phyloP scores from a whole-genome alignment of 2,888 invertebrate genomes.

The Machimus rusticus region DNA sequence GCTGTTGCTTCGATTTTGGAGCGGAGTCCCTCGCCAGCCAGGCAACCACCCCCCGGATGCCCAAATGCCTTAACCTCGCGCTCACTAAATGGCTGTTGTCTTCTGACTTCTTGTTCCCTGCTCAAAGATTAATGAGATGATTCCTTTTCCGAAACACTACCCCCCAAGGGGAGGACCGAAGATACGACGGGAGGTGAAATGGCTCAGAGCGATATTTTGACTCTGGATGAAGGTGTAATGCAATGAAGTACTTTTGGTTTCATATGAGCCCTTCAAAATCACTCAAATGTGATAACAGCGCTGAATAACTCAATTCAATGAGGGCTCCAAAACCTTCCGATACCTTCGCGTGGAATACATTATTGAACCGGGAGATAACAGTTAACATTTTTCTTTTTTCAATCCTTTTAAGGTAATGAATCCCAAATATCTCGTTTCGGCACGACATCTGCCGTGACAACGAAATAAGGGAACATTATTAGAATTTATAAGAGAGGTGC shows the following conservation, averaged over 20 bases:
- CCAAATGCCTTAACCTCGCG: slow-evolving; percentile 46
- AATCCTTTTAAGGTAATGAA: background rate
- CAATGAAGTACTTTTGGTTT: slow-evolving; percentile 7
- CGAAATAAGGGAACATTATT: background rate
- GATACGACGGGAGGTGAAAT: background rate
- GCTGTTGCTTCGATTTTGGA: slow-evolving; percentile 47
- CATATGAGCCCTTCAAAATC: slow-evolving; percentile 12
- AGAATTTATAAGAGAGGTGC: background rate
- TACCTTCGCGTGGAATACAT: background rate
- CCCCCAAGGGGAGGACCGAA: background rate
- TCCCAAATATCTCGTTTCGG: background rate
- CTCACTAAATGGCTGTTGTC: slow-evolving; percentile 38
- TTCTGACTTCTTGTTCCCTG: slow-evolving; percentile 34
- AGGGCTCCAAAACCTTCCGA: background rate
- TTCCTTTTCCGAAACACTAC: slow-evolving; percentile 26
- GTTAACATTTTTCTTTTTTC: background rate
- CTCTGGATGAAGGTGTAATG: slow-evolving; percentile 22
- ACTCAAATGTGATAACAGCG: slow-evolving; percentile 27
- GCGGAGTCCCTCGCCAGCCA: slow-evolving; percentile 29
- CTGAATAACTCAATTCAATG: slow-evolving; percentile 29
- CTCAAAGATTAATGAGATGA: slow-evolving; percentile 39
- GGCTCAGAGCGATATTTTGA: background rate
- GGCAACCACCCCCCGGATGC: background rate
- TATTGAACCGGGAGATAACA: background rate
- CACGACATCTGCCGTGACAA: background rate